Evolutionary conservation across 2,113 vertebrate species (phyloP).

Genomic region (Pygoscelis antarcticus): DNA sequence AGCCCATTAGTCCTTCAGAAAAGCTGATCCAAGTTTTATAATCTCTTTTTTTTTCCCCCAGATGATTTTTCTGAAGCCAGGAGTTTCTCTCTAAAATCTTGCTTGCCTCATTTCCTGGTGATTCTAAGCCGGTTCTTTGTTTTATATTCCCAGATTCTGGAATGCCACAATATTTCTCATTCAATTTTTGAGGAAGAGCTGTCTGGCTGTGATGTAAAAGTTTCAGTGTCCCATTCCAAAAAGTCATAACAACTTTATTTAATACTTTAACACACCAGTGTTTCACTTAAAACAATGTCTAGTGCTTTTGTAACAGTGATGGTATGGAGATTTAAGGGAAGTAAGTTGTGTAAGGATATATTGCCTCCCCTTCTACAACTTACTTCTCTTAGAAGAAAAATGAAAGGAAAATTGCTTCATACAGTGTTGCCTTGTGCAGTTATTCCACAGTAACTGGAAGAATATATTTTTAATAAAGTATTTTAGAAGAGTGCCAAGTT

Average conservation of each 20-base stretch:
- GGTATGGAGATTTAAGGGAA: background rate
- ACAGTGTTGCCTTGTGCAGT: background rate
- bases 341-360: background rate
- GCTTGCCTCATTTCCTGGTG: constrained; percentile 28
- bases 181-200: constrained; percentile 11
- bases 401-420: background rate
- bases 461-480: background rate
- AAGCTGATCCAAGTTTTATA: background rate
- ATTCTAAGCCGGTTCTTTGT: background rate
- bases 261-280: background rate
- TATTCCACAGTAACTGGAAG: background rate
- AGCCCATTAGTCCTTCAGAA: background rate
- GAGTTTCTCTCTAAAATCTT: background rate
- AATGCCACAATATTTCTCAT: background rate
- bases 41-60: background rate
- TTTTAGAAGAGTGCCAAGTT: background rate
- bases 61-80: constrained; percentile 19
- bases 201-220: background rate
- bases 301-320: background rate
- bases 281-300: background rate
- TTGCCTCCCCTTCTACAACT: background rate
- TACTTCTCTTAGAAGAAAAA: background rate
- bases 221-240: background rate
- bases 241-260: background rate
- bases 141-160: constrained; percentile 8